Evolutionary conservation across 1,140 invertebrate genomes (phyloP).

Genomic region (Micrasema minimum): DNA sequence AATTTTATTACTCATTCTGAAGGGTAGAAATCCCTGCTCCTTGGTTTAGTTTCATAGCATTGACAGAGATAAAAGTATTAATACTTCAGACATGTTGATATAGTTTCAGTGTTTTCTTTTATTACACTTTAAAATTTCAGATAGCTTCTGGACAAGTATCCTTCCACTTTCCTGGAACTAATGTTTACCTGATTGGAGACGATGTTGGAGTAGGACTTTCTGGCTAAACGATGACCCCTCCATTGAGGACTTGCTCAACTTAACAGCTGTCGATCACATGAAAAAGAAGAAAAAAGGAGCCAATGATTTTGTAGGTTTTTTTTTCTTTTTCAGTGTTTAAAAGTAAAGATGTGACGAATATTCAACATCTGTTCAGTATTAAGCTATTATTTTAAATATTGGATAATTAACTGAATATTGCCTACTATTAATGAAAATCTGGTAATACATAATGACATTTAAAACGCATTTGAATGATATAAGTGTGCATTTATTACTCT

Average conservation of each 20-base stretch:
- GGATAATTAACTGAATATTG: no score
- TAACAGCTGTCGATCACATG: constrained; percentile 60
- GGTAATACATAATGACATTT: no score
- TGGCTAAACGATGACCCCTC: constrained; percentile 65
- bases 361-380: not conserved
- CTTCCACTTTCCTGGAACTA: constrained; percentile 70
- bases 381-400: no score
- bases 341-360: not conserved
- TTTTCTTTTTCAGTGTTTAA: not conserved
- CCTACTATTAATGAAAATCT: no score
- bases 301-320: constrained; percentile 40
- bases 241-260: constrained; percentile 68
- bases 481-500: no score
- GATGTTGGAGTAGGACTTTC: constrained; percentile 67
- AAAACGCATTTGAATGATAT: no score
- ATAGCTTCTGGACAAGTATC: constrained; percentile 73
- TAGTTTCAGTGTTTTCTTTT: no score
- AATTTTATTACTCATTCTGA: no score
- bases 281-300: constrained; percentile 64
- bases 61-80: no score
- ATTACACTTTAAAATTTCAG: constrained; percentile 58
- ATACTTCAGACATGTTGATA: no score
- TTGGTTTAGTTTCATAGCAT: no score
- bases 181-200: constrained; percentile 70
- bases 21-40: no score